Base-by-base conservation (phyloP, 2,113 vertebrate species). In the Microcebus jonahi region DNA sequence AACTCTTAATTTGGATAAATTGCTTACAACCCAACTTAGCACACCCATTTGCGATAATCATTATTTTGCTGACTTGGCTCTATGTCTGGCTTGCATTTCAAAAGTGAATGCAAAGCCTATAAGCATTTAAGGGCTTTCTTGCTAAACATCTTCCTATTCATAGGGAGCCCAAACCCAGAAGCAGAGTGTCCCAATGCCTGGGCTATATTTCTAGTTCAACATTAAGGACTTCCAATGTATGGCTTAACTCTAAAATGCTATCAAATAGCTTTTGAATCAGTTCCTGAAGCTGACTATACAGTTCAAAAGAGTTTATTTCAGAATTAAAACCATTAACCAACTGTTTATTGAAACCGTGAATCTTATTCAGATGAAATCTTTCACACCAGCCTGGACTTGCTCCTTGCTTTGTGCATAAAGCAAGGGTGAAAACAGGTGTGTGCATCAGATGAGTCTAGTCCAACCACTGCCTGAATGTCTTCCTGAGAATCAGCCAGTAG, bases 31-130 rank as follows among this genome's bases (percentile, higher is more conserved):
- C 94, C 81, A 98, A 92, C 96, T 86, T 97, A 65, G 31, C 70
- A 67, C 92, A 90, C 67, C 97, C 82, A 97, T 94, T 75, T 88
- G 79, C 88, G 95, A 96, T 98, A 97, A 96, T 97, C 98, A 98
- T 90, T 98, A 97, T 97, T 91, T 95, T 96, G 94, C 95, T 95
- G 97, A 98, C 96, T 96, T 95, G 95, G 96, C 96, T 97, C 90
- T 96, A 97, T 97, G 97, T 98, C 97, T 98, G 94, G 96, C 94
- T 97, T 98, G 97, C 96, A 97, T 97, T 97, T 97, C 97, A 97
- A 97, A 96, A 93, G 96, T 97, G 97, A 97, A 97, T 97, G 96
- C 63, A 84, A 97, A 97, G 97, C 87, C 97, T 97, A 97, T 97
- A 97, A 89, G 59, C 96, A 88, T 92, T 96, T 97, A 97, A 95